Evolutionary conservation across 1,140 invertebrate species (phyloP), one percentile per base, ranked within the genome.

Genomic region (Drosophila lini): DNA sequence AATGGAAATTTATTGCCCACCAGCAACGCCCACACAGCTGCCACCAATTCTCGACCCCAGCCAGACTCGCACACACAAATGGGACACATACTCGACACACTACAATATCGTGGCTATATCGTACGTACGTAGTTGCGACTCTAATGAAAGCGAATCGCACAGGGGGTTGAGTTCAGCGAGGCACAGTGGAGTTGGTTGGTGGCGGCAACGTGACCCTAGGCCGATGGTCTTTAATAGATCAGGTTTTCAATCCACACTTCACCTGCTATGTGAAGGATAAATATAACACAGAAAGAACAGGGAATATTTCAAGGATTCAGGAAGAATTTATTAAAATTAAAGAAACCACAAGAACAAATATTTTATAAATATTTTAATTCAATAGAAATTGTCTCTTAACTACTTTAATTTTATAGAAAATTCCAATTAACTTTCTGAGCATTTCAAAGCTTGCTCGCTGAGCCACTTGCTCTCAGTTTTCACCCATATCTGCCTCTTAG

Each of bases 1-100:
- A 88, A 88, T 88, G 86, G 84, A 88, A 88, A 88, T 88, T 88
- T 88, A 88, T 88, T 88, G 84, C 84, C 84, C 80, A 89, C 67
- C 67, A 75, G 61, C 80, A 80, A 80, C 83, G 83, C 83, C 82
- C 83, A 80, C 75, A 57, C 74, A 62, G 56, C 62, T 67, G 62
- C 36, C 65, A 71, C 67, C 68, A 71, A 69, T 69, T 67, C 65
- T 15, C 48, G 38, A 53, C 44, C 68, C 65, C n/a, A 22, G 52
- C 41, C 50, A 50, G 19, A 44, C 41, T 16, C 11, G 22, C 42
- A 36, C 38, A 55, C 73, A 58, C 53, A 28, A 28, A 28, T 65
- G 31, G 61, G 31, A 40, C 31, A 50, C 58, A 53, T 62, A 58
- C 53, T 58, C 36, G 53, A 34, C 45, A 45, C 28, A 41, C 57